Percentiles rank a stretch among this genome's conserved stretches.
Evolutionary conservation across 1,140 invertebrate species (phyloP).

Genomic region (Daktulosphaira vitifoliae): DNA sequence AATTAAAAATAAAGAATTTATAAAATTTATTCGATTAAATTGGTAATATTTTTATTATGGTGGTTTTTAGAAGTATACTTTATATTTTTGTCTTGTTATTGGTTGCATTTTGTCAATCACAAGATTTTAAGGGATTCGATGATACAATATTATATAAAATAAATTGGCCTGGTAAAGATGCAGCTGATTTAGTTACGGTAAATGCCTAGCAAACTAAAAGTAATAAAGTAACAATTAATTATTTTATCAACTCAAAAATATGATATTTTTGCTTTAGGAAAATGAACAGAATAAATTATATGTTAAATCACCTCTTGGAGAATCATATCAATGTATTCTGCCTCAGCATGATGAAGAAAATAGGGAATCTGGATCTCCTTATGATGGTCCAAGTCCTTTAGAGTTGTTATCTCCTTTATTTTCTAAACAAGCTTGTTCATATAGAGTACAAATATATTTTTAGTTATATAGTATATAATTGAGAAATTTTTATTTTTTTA

Average conservation of each 20-base stretch:
- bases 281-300: constrained; percentile 49
- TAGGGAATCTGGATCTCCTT: constrained; percentile 42
- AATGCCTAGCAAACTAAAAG: no score
- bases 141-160: constrained; percentile 72
- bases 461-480: constrained; percentile 1
- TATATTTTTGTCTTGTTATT: no score
- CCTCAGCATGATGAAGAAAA: constrained; percentile 32
- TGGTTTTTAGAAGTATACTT: no score
- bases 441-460: constrained; percentile 50
- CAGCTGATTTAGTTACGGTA: constrained; percentile 45
- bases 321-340: constrained; percentile 10
- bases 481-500: not conserved
- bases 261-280: constrained; percentile 58
- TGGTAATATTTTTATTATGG: no score
- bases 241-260: not conserved
- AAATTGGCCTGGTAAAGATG: constrained; percentile 60
- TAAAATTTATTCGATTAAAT: no score
- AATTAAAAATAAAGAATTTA: no score
- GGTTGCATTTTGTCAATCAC: constrained; percentile 4
- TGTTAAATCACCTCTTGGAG: constrained; percentile 14
- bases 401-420: constrained; percentile 69
- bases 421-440: constrained; percentile 64
- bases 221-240: no score
- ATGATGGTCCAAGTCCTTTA: constrained; percentile 54
- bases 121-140: constrained; percentile 65